Base-by-base conservation (phyloP, 2,113 vertebrate species). In the Gasterosteus aculeatus region DNA sequence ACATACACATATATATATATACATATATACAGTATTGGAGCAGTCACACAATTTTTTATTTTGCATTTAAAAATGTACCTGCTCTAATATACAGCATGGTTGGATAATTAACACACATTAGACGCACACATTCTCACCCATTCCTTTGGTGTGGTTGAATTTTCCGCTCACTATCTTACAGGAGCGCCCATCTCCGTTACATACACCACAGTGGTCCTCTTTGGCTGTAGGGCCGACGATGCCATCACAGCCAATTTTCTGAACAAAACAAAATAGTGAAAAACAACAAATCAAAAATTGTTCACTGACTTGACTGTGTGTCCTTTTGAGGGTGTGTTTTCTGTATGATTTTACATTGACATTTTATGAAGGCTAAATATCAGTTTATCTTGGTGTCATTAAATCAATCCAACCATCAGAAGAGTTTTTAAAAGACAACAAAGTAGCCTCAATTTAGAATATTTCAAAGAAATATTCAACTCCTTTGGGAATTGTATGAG, bases 191-290 rank as follows among this genome's bases (percentile, higher is more conserved):
- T 98, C 96, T 7, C 98, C 98, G 7, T 93, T 97, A 87, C 98
- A 99, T 74, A 98, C 85, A 0, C 98, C 98, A 49, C 98, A 99
- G 53, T 95, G 94, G 92, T 99, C 98, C 87, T 99, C 98, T 84
- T 96, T 97, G 74, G 96, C 96, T 0, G 93, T 92, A 0, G 98
- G 98, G 62, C 97, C 96, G 19, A 99, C 97, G 90, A 99, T 95
- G 72, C 97, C 94, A 16, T 99, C 96, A 41, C 98, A 99, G 88
- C 97, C 97, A 11, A 99, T 97, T 94, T 95, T 98, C 98, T 99
- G 85, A 18, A 6, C 65, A 62, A 46, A 75, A 49, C 44, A 78
- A 57, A 63, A 71, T 15, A 81, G 41, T 12, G 3, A 41, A 33
- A 10, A 44, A 9, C 0, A 26, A 72, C 19, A 26, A 54, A 54